These are phyloP conservation scores for Rhinogobio ventralis DNA, from an alignment of 2,797 vertebrate species.

Conservation along the genomic window DNA sequence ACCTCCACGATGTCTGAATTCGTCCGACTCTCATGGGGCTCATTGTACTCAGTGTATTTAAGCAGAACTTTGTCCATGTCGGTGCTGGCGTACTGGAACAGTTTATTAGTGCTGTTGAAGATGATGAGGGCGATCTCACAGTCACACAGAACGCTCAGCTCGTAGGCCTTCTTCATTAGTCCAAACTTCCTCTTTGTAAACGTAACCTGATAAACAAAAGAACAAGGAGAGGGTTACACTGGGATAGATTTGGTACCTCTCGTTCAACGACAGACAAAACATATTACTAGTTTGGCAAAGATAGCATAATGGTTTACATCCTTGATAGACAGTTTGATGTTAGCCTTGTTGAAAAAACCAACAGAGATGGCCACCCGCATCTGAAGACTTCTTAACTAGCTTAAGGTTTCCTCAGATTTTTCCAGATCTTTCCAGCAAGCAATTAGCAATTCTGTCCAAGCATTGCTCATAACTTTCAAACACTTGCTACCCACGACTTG, in stretches of 20 bases:
- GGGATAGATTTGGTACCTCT: not conserved
- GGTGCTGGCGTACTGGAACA: constrained; percentile 90
- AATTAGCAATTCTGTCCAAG: not conserved
- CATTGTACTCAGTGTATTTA: constrained; percentile 88
- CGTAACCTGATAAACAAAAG: constrained; percentile 78
- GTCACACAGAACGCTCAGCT: constrained; percentile 88
- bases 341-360: not conserved
- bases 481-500: not conserved
- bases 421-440: not conserved
- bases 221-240: not conserved
- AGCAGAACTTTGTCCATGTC: constrained; percentile 91
- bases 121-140: constrained; percentile 91
- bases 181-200: constrained; percentile 92
- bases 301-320: not conserved
- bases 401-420: not conserved
- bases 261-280: not conserved
- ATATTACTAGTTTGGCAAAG: not conserved
- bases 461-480: not conserved
- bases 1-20: constrained; percentile 91
- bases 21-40: constrained; percentile 87
- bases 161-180: constrained; percentile 91
- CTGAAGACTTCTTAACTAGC: not conserved
- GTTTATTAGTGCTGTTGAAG: constrained; percentile 92
- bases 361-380: not conserved
- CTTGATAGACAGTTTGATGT: not conserved